These are phyloP conservation scores for Taurulus bubalis DNA, from an alignment of 2,113 vertebrate genomes.

Conservation along the genomic window DNA sequence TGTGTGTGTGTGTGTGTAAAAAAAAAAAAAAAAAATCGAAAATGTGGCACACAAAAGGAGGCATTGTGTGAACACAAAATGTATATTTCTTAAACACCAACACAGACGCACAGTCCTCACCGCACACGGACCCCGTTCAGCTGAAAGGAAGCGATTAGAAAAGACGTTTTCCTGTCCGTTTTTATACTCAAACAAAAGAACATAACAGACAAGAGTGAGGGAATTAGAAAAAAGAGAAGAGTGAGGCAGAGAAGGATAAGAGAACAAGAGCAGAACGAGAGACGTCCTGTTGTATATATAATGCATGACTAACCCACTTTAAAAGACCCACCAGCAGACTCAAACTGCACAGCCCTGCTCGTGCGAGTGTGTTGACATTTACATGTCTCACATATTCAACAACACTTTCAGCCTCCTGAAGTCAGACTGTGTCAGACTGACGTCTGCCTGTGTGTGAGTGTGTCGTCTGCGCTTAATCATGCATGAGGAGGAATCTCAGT, in stretches of 20 bases:
- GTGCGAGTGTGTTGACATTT: neutral
- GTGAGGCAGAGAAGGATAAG: conserved; percentile 3
- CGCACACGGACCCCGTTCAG: neutral
- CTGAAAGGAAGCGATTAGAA: conserved; percentile 20
- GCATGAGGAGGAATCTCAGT: conserved; percentile 29
- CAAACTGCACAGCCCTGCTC: conserved; percentile 1
- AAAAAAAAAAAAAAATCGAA: neutral
- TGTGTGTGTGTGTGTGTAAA: conserved; percentile 4
- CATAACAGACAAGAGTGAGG: conserved; percentile 10
- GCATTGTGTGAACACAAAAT: neutral
- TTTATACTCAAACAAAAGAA: neutral
- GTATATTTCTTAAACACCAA: neutral
- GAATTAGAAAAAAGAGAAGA: neutral
- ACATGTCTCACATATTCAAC: neutral
- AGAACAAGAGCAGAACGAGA: conserved; percentile 41
- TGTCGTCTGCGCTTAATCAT: conserved; percentile 9
- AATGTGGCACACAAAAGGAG: neutral
- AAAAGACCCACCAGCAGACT: conserved; percentile 54
- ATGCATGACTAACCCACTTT: conserved; percentile 76
- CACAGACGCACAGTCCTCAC: conserved; percentile 1
- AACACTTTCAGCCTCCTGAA: conserved; percentile 1
- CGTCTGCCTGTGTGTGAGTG: neutral
- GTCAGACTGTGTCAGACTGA: conserved; percentile 7
- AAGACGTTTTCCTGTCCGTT: conserved; percentile 9
- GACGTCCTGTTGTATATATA: conserved; percentile 57